Base-by-base conservation (phyloP, 2,113 vertebrate genomes). In the Cnemophilus loriae region DNA sequence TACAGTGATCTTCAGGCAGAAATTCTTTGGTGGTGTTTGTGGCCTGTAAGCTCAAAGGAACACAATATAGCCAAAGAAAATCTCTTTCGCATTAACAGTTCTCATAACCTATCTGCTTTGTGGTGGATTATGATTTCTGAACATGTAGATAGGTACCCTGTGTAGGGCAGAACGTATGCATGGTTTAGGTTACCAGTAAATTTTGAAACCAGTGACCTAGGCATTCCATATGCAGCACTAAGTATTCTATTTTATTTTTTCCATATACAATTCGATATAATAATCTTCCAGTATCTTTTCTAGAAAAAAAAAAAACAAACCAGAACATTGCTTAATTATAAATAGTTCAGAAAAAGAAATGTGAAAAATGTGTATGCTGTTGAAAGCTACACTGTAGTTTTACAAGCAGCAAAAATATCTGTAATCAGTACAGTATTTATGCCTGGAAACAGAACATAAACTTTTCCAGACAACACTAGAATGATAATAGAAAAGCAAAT, bases 131-230 rank as follows among this genome's bases (percentile, higher is more conserved):
- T 26, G 10, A 69, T 41, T 77, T 73, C 63, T 46, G 12, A 67
- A 85, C 78, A 83, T 37, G 24, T 39, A 61, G 10, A 21, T 15
- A 53, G 8, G 16, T 57, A 35, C 3, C 3, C 4, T 46, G 0
- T 19, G 5, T 12, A 33, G 7, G 4, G 3, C 39, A 57, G 13
- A 14, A 46, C 6, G 69, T 16, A n/a, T 0, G 1, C 9, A 16
- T 42, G 6, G 22, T 16, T 84, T 47, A 68, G 10, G 6, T 39
- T 9, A 42, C 8, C 23, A 41, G 7, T 23, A 52, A 80, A 35
- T 84, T 81, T 60, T 35, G 11, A 77, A 61, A 9, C 7, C 28
- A 57, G 9, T 15, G 19, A 55, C 6, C 33, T 47, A 39, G 12
- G 6, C 6, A 32, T 39, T 53, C 44, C 8, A 44, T 24, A 24